A percentile compares a stretch with the other conserved stretches of the same genome.
phyloP scores from a whole-genome alignment of 2,888 invertebrate species.

The Carcina quercana region DNA sequence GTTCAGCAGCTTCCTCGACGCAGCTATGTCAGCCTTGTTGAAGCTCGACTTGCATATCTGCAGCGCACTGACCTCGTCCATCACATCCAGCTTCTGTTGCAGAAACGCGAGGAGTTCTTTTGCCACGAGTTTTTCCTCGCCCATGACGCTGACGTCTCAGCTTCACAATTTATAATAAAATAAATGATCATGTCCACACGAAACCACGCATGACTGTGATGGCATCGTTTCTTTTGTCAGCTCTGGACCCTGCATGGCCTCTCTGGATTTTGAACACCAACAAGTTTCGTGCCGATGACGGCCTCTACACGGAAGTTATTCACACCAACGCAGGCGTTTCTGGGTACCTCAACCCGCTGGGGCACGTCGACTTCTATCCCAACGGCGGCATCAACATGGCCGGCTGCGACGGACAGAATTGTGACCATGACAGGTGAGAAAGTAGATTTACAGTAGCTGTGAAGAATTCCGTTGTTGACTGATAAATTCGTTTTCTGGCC shows the following conservation, averaged over 20 bases:
- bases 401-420: constrained; percentile 16
- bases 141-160: no score
- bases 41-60: no score
- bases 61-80: no score
- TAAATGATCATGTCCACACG: no score
- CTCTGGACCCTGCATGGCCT: constrained; percentile 11
- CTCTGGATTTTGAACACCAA: constrained; percentile 11
- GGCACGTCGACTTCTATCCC: constrained; percentile 22
- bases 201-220: no score
- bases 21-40: no score
- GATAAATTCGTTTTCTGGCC: neutral
- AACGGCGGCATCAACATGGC: constrained; percentile 21
- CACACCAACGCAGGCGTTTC: constrained; percentile 19
- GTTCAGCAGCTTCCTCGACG: no score
- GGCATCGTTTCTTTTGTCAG: constrained; percentile 4
- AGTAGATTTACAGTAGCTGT: neutral
- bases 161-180: no score
- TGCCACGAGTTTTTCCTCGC: no score
- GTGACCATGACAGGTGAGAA: constrained; percentile 20
- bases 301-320: constrained; percentile 19
- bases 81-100: no score
- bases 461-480: neutral
- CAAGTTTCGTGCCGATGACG: constrained; percentile 11
- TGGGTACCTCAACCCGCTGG: constrained; percentile 18
- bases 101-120: no score